Conservation (phyloP, 2,113 vertebrate genomes). For the Pluvianellus socialis region DNA sequence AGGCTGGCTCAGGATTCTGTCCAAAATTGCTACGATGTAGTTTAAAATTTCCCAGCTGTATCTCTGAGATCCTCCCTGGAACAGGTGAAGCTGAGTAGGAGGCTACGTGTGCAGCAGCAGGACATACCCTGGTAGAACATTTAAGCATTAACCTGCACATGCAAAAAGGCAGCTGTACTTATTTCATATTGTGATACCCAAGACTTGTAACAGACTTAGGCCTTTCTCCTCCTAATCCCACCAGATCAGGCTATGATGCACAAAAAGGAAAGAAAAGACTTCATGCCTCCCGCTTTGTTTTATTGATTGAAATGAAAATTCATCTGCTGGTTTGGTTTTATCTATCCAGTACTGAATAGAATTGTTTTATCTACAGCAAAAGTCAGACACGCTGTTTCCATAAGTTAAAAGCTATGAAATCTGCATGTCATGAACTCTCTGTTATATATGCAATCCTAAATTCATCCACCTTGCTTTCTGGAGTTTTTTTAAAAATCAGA, state of each 20-base stretch:
- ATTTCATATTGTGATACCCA: neutral
- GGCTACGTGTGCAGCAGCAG: no score
- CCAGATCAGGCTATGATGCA: neutral
- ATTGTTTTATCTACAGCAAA: neutral
- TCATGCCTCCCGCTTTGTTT: neutral
- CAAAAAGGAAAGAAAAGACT: neutral
- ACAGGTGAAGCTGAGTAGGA: neutral
- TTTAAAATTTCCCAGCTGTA: neutral
- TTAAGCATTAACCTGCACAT: neutral
- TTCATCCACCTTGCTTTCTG: neutral
- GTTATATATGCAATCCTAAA: neutral
- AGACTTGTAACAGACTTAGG: neutral
- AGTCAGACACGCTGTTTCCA: neutral
- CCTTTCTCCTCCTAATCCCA: neutral
- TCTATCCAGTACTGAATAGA: neutral
- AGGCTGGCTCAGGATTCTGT: neutral
- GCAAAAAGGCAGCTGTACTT: neutral
- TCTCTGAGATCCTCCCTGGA: neutral
- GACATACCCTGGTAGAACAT: neutral
- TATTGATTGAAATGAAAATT: neutral
- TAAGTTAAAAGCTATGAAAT: neutral
- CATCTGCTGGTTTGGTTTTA: neutral
- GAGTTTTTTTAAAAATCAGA: neutral
- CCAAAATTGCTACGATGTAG: neutral
- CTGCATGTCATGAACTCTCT: neutral